Evolutionary conservation across 1,140 invertebrate genomes (phyloP).

Genomic region (Neotoxoptera formosana): DNA sequence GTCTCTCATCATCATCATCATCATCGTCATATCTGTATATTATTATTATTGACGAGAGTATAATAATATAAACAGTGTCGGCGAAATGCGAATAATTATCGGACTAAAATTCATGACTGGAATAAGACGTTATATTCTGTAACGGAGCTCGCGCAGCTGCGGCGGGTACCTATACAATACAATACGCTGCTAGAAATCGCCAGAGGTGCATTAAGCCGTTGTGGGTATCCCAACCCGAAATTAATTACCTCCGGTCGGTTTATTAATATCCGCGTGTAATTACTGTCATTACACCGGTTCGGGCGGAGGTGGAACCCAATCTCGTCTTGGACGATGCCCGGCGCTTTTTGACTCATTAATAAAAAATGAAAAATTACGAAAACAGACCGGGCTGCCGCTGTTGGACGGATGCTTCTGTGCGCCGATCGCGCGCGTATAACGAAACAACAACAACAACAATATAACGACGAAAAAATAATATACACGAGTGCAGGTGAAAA

Average conservation of each 20-base stretch:
- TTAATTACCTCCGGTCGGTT: slow-evolving; percentile 37
- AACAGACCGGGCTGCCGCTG: background rate
- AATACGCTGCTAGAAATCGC: background rate
- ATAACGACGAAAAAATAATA: slow-evolving; percentile 1
- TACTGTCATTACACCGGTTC: slow-evolving; percentile 10
- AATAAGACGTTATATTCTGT: background rate
- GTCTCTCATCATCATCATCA: too few relatives aligned
- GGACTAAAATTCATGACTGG: background rate
- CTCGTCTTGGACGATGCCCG: background rate
- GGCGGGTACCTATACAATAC: too few relatives aligned
- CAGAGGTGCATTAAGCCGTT: background rate
- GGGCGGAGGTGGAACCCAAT: slow-evolving; percentile 23
- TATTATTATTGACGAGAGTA: background rate
- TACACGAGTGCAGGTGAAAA: background rate
- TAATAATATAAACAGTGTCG: background rate
- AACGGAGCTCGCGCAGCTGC: background rate
- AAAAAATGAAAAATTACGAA: slow-evolving; percentile 23
- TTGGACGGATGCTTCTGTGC: slow-evolving; percentile 6
- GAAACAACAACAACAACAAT: background rate
- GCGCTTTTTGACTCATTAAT: slow-evolving; percentile 8
- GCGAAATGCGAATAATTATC: background rate
- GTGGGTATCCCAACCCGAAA: background rate
- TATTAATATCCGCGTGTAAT: slow-evolving; percentile 31
- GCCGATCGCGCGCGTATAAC: too few relatives aligned
- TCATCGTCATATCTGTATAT: too few relatives aligned